A percentile compares a stretch with the other conserved stretches of the same genome.
phyloP scores from a whole-genome alignment of 1,140 invertebrate genomes.

The Dinoponera quadriceps region DNA sequence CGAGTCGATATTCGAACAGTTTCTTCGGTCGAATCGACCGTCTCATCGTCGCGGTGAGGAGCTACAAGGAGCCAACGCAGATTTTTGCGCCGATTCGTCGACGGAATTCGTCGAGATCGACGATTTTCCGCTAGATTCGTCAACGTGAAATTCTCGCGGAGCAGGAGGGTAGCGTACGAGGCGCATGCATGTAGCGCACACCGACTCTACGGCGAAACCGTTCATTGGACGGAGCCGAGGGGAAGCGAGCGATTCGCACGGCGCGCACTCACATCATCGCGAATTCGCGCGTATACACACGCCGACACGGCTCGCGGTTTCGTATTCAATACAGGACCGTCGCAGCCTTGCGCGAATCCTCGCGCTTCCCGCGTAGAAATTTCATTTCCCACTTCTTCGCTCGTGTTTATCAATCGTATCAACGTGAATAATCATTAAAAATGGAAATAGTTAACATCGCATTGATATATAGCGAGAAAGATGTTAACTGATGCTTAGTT shows the following conservation, averaged over 20 bases:
- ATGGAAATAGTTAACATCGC: not conserved
- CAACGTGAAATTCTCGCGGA: constrained; percentile 62
- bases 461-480: not conserved
- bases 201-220: constrained; percentile 40
- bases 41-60: not conserved
- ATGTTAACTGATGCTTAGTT: not conserved
- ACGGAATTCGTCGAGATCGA: constrained; percentile 15
- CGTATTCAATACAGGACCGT: constrained; percentile 58
- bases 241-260: constrained; percentile 68
- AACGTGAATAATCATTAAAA: not conserved
- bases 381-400: too few species aligned
- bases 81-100: constrained; percentile 13
- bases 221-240: constrained; percentile 69
- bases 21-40: constrained; percentile 6
- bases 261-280: constrained; percentile 33
- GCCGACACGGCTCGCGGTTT: constrained; percentile 57
- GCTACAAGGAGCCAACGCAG: not conserved
- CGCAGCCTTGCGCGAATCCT: not conserved
- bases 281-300: constrained; percentile 62
- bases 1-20: constrained; percentile 60
- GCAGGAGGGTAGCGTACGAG: constrained; percentile 62
- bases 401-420: not conserved
- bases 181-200: constrained; percentile 62
- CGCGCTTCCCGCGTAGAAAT: not conserved
- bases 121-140: constrained; percentile 24